These are phyloP conservation scores for Phortica magna DNA, from an alignment of 2,888 invertebrate genomes.

Conservation along the genomic window DNA sequence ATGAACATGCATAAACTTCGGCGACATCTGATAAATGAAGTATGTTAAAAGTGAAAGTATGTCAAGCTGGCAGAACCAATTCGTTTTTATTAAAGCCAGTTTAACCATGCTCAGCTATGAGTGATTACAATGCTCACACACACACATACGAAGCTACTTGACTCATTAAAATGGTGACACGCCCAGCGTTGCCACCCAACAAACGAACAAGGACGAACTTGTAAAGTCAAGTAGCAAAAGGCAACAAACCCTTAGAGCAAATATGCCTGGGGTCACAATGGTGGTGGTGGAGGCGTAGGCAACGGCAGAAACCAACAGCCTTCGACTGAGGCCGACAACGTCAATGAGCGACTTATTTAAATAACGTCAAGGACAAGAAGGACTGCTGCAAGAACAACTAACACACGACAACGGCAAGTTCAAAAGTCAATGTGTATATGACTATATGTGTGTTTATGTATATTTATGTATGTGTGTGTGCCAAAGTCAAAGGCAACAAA, in stretches of 20 bases:
- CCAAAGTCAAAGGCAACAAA: neutral
- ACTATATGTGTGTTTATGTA: too few relatives aligned
- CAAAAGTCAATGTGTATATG: conserved; percentile 8
- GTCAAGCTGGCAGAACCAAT: too few relatives aligned
- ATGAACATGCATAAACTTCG: too few relatives aligned
- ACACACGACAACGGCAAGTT: neutral
- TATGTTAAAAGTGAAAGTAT: too few relatives aligned
- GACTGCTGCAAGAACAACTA: neutral
- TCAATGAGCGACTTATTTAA: conserved; percentile 7
- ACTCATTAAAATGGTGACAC: conserved; percentile 7
- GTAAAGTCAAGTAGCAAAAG: conserved; percentile 11
- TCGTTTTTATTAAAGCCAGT: neutral
- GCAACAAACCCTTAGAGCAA: conserved; percentile 6
- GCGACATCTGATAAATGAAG: too few relatives aligned
- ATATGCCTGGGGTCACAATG: conserved; percentile 2
- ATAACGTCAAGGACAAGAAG: conserved; percentile 11
- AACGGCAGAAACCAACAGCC: neutral
- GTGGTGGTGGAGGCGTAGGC: neutral
- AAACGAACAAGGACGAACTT: conserved; percentile 20
- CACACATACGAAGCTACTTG: neutral
- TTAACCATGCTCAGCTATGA: neutral
- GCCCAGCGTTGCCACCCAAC: neutral
- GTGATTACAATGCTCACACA: neutral
- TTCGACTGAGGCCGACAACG: neutral
- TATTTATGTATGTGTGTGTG: too few relatives aligned